Base-by-base conservation (phyloP, 2,113 vertebrate species). In the Plotosus lineatus region DNA sequence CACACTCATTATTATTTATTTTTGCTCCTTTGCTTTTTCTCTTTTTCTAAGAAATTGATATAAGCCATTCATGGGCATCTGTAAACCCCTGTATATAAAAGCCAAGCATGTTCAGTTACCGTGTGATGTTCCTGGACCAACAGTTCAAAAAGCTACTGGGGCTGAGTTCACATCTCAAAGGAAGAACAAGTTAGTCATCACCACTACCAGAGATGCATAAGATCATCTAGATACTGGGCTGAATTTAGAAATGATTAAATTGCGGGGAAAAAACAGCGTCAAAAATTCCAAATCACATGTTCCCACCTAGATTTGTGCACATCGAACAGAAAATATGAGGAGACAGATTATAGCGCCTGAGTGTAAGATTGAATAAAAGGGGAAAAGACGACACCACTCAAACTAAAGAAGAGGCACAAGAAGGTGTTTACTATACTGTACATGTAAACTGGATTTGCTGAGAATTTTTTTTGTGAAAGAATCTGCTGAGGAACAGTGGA, bases 391-490 rank as follows among this genome's bases (percentile, higher is more conserved):
- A 38, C 9, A 75, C 50, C 36, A 28, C 81, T 78, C 74, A 78
- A 82, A 87, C 74, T 77, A 33, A 51, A 23, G 19, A 73, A 21
- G 40, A 26, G 28, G 44, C n/a, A 33, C n/a, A 31, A 50, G 50
- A 50, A 50, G 28, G 69, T 50, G 26, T 72, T n/a, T n/a, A n/a
- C n/a, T n/a, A n/a, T n/a, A n/a, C 28, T 72, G 46, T 78, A n/a
- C n/a, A 51, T 53, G 42, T 77, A 75, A 79, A 60, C n/a, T 28
- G 53, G 23, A 12, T n/a, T 56, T 36, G 51, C 42, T 6, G 23
- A 61, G 56, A 72, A 74, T 42, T 66, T 56, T n/a, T 7, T 44
- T 26, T 46, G 38, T 76, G 46, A 68, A 60, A 40, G 9, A 7
- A 7, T 6, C 7, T 44, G n/a, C 10, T 56, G 33, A 21, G 61